phyloP scores from a whole-genome alignment of 1,140 invertebrate genomes.

The Brachionus plicatilis region DNA sequence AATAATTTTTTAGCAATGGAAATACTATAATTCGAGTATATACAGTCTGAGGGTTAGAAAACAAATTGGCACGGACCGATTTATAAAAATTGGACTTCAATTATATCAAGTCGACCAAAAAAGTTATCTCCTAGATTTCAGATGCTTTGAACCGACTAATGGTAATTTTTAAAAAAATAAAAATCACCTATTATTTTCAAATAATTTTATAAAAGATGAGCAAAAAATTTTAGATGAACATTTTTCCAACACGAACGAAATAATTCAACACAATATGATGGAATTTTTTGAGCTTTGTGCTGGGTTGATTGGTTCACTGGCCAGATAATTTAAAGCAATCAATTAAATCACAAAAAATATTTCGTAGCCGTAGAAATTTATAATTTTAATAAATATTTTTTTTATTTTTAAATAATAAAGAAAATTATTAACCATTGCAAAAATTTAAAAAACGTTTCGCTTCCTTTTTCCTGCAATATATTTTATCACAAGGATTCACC shows the following conservation, averaged over 20 bases:
- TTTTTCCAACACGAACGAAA: slow-evolving; percentile 48
- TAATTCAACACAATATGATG: slow-evolving; percentile 79
- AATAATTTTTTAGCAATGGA: slow-evolving; percentile 21
- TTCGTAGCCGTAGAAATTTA: background rate
- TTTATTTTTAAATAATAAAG: background rate
- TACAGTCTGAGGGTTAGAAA: slow-evolving; percentile 35
- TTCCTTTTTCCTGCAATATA: no score
- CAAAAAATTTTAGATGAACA: slow-evolving; percentile 48
- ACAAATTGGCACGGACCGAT: background rate
- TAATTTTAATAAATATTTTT: background rate
- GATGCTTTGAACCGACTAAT: slow-evolving; percentile 26
- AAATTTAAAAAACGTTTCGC: no score
- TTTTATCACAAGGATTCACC: no score
- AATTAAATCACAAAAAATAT: background rate
- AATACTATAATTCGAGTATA: slow-evolving; percentile 40
- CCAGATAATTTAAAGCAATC: slow-evolving; percentile 55
- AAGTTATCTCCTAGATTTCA: slow-evolving; percentile 89
- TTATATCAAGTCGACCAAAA: slow-evolving; percentile 97
- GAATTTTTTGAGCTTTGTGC: slow-evolving; percentile 99
- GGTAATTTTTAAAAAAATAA: background rate
- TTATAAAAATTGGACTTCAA: slow-evolving; percentile 89
- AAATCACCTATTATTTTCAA: slow-evolving; percentile 34
- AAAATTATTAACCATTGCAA: background rate
- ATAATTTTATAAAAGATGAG: slow-evolving; percentile 42
- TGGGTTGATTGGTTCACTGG: slow-evolving; percentile 89